A percentile compares a stretch with the other conserved stretches of the same genome.
phyloP scores from a whole-genome alignment of 2,888 invertebrate species.

The Ditula angustiorana region DNA sequence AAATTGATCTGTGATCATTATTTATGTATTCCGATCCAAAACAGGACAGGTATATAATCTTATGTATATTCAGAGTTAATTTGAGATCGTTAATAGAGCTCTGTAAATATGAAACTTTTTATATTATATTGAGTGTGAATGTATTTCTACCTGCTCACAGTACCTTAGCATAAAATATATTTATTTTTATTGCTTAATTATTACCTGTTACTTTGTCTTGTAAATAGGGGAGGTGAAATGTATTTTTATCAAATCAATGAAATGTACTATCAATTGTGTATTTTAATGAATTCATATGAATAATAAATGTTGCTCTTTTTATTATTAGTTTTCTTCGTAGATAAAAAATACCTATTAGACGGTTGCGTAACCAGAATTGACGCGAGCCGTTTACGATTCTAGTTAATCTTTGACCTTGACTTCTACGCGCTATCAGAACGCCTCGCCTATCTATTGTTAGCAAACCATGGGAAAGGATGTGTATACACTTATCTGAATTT shows the following conservation, averaged over 20 bases:
- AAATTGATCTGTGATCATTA: slow-evolving; percentile 30
- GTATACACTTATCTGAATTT: too few species aligned
- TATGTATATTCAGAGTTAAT: not conserved
- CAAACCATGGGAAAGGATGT: too few species aligned
- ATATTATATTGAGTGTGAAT: not conserved
- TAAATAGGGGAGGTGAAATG: not conserved
- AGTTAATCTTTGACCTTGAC: slow-evolving; percentile 23
- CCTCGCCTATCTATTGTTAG: too few species aligned
- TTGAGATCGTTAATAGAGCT: not conserved
- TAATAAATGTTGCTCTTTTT: slow-evolving; percentile 6
- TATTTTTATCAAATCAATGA: not conserved
- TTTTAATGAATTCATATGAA: slow-evolving; percentile 10
- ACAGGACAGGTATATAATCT: not conserved
- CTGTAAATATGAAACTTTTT: not conserved
- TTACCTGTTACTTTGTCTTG: not conserved
- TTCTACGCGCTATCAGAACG: too few species aligned
- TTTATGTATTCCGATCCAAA: not conserved
- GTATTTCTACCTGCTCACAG: not conserved
- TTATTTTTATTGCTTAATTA: not conserved
- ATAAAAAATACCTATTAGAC: not conserved
- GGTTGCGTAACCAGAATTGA: slow-evolving; percentile 3
- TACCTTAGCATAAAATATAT: not conserved
- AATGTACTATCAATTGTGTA: slow-evolving; percentile 2
- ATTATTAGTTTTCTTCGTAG: not conserved
- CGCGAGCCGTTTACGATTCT: not conserved